These are phyloP conservation scores for Pilophorus perplexus DNA, from an alignment of 2,888 invertebrate species.

Conservation along the genomic window DNA sequence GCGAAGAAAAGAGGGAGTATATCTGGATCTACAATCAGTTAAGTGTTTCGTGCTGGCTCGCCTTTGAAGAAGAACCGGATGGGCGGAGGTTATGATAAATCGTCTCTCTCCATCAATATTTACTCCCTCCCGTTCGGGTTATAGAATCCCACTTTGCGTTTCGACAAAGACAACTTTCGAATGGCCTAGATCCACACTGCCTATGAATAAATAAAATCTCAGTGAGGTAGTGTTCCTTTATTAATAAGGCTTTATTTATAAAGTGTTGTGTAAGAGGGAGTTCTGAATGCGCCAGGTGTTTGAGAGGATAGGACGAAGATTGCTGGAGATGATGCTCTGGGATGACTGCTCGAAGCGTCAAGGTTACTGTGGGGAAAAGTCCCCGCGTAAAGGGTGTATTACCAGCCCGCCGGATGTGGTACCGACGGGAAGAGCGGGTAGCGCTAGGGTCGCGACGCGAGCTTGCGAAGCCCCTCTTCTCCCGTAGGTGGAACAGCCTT, in stretches of 20 bases:
- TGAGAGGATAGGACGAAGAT: too few species aligned
- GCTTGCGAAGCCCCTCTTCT: not conserved
- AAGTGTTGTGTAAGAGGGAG: too few species aligned
- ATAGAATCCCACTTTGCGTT: conserved; percentile 16
- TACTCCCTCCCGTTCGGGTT: not conserved
- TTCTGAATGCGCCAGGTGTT: too few species aligned
- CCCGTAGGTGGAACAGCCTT: not conserved
- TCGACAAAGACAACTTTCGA: not conserved
- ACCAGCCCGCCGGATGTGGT: too few species aligned
- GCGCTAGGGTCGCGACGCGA: too few species aligned
- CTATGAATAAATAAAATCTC: not conserved
- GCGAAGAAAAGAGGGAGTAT: conserved; percentile 11
- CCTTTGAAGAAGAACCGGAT: conserved; percentile 27
- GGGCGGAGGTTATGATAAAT: conserved; percentile 33
- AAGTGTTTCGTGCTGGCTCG: conserved; percentile 32
- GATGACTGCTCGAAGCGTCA: too few species aligned
- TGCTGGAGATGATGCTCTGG: too few species aligned
- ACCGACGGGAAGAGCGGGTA: too few species aligned
- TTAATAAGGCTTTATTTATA: too few species aligned
- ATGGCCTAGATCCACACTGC: not conserved
- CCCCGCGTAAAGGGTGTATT: too few species aligned
- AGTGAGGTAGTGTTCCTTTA: not conserved
- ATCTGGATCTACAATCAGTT: conserved; percentile 33
- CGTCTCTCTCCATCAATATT: conserved; percentile 23
- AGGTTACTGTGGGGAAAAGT: too few species aligned